Conservation (phyloP, 2,797 vertebrate species). For the Hypotaenidia philippensis region DNA sequence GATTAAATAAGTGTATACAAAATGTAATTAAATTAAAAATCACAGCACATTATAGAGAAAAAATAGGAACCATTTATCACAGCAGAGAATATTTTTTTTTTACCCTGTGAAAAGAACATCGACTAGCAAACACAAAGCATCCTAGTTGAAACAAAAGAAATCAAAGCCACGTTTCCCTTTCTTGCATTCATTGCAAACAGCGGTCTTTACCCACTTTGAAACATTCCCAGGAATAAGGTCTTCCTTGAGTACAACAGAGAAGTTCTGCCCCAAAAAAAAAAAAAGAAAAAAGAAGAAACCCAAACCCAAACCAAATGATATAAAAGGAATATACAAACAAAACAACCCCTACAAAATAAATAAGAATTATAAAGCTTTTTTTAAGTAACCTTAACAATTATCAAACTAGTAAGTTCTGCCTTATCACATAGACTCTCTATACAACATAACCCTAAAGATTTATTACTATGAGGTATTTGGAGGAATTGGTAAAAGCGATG, state of each 20-base stretch:
- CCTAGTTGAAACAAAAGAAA: slow-evolving; percentile 83
- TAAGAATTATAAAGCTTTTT: slow-evolving; percentile 91
- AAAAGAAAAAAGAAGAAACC: slow-evolving; percentile 23
- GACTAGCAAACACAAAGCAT: slow-evolving; percentile 86
- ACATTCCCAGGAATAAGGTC: slow-evolving; percentile 86
- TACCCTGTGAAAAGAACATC: slow-evolving; percentile 97
- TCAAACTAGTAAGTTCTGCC: slow-evolving; percentile 94
- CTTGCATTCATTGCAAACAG: slow-evolving; percentile 79
- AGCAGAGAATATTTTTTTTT: slow-evolving; percentile 89
- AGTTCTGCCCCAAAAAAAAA: slow-evolving; percentile 80
- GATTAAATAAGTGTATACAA: slow-evolving; percentile 91
- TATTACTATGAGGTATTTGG: slow-evolving; percentile 99
- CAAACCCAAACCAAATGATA: slow-evolving; percentile 37
- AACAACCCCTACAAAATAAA: slow-evolving; percentile 91
- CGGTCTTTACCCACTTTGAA: slow-evolving; percentile 82
- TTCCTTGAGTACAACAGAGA: slow-evolving; percentile 87
- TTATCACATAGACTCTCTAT: slow-evolving; percentile 96
- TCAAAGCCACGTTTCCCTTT: slow-evolving; percentile 83
- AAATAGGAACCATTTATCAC: slow-evolving; percentile 93
- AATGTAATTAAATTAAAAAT: slow-evolving; percentile 94
- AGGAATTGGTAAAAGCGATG: slow-evolving; percentile 94
- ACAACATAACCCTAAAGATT: slow-evolving; percentile 96
- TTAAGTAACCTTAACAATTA: slow-evolving; percentile 93
- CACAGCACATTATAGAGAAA: slow-evolving; percentile 92
- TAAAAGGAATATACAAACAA: slow-evolving; percentile 71